Evolutionary conservation across 92 coral and sea anemone species (phyloP).

Genomic region (Virgularia gustaviana): DNA sequence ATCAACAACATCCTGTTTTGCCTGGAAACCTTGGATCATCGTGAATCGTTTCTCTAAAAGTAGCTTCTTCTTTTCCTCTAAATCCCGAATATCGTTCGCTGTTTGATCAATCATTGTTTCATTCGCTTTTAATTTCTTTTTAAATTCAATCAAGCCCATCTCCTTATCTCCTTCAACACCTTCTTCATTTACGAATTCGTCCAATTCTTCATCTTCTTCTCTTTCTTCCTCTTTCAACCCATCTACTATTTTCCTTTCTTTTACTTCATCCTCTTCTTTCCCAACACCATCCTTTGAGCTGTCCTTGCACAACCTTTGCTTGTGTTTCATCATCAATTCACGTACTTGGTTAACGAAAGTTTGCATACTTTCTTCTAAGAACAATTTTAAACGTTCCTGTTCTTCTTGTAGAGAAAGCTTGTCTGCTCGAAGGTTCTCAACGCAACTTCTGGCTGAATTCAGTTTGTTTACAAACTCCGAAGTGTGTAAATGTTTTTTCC

Average conservation of each 20-base stretch:
- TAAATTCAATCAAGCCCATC: slow-evolving; percentile 10
- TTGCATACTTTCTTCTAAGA: slow-evolving; percentile 11
- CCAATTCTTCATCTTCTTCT: neutral
- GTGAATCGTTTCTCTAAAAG: slow-evolving; percentile 27
- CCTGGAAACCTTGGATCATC: slow-evolving; percentile 39
- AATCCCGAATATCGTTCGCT: slow-evolving; percentile 25
- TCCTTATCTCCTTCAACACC: too few species aligned
- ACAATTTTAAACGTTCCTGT: neutral
- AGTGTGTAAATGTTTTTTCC: neutral
- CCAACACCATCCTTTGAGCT: neutral
- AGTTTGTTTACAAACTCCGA: neutral
- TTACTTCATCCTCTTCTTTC: neutral
- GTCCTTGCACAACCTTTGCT: slow-evolving; percentile 8
- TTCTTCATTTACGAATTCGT: neutral
- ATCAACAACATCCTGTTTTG: slow-evolving; percentile 13
- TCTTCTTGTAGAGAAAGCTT: slow-evolving; percentile 5
- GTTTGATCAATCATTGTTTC: slow-evolving; percentile 10
- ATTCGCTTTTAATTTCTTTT: slow-evolving; percentile 20
- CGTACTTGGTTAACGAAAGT: neutral
- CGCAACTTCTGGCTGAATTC: neutral
- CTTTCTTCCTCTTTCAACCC: neutral
- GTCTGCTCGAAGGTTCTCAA: slow-evolving; percentile 15
- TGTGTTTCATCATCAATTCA: slow-evolving; percentile 19
- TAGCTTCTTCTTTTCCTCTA: slow-evolving; percentile 14
- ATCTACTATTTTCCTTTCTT: neutral